Conservation (phyloP, 2,113 vertebrate genomes). For the Rallus limicola region DNA sequence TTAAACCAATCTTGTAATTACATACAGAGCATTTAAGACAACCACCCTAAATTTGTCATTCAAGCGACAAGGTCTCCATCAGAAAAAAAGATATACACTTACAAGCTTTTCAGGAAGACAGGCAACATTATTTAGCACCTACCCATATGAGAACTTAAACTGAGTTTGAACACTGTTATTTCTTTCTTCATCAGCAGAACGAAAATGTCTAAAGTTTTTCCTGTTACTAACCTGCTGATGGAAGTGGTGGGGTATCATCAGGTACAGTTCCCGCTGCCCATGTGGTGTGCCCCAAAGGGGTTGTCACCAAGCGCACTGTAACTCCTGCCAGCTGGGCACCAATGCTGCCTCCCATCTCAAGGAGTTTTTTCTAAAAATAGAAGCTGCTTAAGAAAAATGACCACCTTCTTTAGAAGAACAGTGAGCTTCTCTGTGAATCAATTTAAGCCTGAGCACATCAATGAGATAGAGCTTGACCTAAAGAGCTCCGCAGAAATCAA, state of each 20-base stretch:
- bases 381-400: slow-evolving; percentile 56
- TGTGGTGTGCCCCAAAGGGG: neutral
- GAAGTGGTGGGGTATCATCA: neutral
- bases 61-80: neutral
- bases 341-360: slow-evolving; percentile 1
- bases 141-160: neutral
- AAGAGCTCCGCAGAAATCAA: slow-evolving; percentile 50
- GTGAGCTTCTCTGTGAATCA: slow-evolving; percentile 53
- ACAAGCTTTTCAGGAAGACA: neutral
- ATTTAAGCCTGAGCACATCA: slow-evolving; percentile 43
- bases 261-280: neutral
- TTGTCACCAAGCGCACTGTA: neutral
- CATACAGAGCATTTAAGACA: neutral
- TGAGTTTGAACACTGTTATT: neutral
- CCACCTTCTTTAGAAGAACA: slow-evolving; percentile 51
- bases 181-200: neutral
- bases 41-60: neutral
- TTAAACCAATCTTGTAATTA: neutral
- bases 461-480: slow-evolving; percentile 59
- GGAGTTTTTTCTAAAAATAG: slow-evolving; percentile 57
- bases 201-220: neutral
- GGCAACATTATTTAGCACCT: neutral
- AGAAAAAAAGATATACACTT: neutral
- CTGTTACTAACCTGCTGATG: neutral
- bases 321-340: neutral